Evolutionary conservation across 2,113 vertebrate species (phyloP), one percentile per base, ranked within the genome.

Genomic region (Onychostoma macrolepis): DNA sequence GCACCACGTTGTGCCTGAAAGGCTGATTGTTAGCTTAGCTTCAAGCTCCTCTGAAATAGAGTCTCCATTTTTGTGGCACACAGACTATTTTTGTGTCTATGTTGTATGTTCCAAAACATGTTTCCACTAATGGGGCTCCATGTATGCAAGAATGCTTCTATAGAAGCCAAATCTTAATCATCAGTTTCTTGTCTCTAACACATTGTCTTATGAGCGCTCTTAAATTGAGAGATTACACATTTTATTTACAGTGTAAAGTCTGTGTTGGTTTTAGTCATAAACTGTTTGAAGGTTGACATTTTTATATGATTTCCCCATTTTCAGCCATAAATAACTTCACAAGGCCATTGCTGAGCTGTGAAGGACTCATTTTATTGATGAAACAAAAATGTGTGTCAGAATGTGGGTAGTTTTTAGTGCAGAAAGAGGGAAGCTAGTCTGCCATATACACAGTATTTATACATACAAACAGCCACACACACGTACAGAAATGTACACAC

Each of bases 401-500:
- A 11, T 45, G 72, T 75, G 38, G 63, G n/a, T 45, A 4, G 6
- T 13, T 67, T 26, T 26, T 33, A 82, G 80, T 82, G 58, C 58
- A 28, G 78, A 80, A 38, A 36, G 36, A 81, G 24, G 36, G n/a
- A 17, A n/a, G 26, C 21, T 45, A 43, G 58, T 26, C n/a, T 45
- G n/a, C 26, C 36, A 30, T 82, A 65, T 17, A 67, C 38, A 43
- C 30, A 45, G 26, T 45, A 19, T 81, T 65, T 81, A 24, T 61
- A 30, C 58, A 45, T 45, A 82, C 38, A 30, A 28, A 65, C 50
- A 67, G 61, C 19, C 63, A 38, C 45, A 45, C 75, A 78, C 63
- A 33, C 4, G 38, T 38, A 71, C 63, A 80, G 45, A 80, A 48
- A 65, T 56, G 24, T n/a, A n/a, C 85, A 86, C 45, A 80, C 85